Base-by-base conservation (phyloP, 2,113 vertebrate genomes). In the Columbina picui region DNA sequence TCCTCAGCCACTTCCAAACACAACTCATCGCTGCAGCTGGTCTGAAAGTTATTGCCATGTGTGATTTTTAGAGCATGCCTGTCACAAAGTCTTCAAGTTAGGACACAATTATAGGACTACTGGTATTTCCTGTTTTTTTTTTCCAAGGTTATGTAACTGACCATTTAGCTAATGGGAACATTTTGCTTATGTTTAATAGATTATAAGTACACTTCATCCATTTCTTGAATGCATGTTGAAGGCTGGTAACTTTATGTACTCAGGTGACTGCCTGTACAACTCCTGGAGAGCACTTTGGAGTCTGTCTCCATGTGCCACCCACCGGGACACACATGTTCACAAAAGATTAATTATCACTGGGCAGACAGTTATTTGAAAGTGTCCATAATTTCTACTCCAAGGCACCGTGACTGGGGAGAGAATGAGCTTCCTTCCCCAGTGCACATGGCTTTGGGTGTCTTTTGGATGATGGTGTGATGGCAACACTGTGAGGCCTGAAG, bases 361-460 rank as follows among this genome's bases (percentile, higher is more conserved):
- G 7, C 5, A 41, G 43, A 43, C 4, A 45, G 9, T 74, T 55
- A 22, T 64, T 49, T 68, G 21, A 45, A 89, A 69, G 11, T 11
- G 4, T 25, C 15, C 4, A 1, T 83, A 65, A 83, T 39, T 6
- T 64, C n/a, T 45, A 45, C 30, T 39, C 17, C 38, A 69, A 45
- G 34, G 39, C 5, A 50, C 5, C 7, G 7, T 53, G 12, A 1
- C 3, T 57, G n/a, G 57, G n/a, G 30, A 70, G 19, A 65, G 45
- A 86, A 65, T 47, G 29, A n/a, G 10, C 12, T 70, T 64, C 12
- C 34, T 65, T 70, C n/a, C 19, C 14, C 9, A 22, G 36, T 10
- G 5, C 1, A 0, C 7, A n/a, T 0, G 0, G 20, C 9, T 65
- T 47, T 65, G 20, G 8, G 11, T 69, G 21, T 19, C 55, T 39